A percentile compares a stretch with the other conserved stretches of the same genome.
These are phyloP conservation scores for Oncopodura yosiiana DNA, from an alignment of 1,140 invertebrate genomes.

Conservation along the genomic window DNA sequence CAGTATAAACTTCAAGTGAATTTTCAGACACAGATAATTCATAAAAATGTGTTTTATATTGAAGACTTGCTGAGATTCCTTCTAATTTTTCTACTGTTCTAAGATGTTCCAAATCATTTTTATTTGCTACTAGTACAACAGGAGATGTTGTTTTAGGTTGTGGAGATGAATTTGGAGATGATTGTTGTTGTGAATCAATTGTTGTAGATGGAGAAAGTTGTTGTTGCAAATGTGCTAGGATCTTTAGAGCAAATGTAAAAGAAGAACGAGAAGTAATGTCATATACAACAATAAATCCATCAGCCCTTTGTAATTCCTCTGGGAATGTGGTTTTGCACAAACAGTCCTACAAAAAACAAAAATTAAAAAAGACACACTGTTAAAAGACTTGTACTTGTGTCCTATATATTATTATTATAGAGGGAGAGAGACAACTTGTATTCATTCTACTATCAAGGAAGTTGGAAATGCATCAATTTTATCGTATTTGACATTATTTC, in stretches of 20 bases:
- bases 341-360: background rate
- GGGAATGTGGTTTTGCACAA: constrained; percentile 38
- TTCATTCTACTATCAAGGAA: no score
- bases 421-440: constrained; percentile 40
- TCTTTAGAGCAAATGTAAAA: constrained; percentile 56
- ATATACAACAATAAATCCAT: constrained; percentile 67
- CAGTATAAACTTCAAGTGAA: constrained; percentile 55
- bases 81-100: constrained; percentile 60
- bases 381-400: background rate
- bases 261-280: constrained; percentile 61
- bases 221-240: constrained; percentile 47
- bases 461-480: no score
- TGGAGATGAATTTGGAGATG: constrained; percentile 6
- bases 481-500: no score
- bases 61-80: constrained; percentile 53
- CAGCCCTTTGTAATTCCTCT: constrained; percentile 60
- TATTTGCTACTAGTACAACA: constrained; percentile 59
- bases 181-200: background rate
- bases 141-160: constrained; percentile 37
- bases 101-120: constrained; percentile 63
- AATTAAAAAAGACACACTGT: background rate
- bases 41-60: constrained; percentile 54
- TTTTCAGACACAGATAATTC: constrained; percentile 68
- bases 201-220: background rate
- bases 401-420: background rate